phyloP scores from a whole-genome alignment of 2,797 vertebrate genomes.

The Cirrhinus molitorella region DNA sequence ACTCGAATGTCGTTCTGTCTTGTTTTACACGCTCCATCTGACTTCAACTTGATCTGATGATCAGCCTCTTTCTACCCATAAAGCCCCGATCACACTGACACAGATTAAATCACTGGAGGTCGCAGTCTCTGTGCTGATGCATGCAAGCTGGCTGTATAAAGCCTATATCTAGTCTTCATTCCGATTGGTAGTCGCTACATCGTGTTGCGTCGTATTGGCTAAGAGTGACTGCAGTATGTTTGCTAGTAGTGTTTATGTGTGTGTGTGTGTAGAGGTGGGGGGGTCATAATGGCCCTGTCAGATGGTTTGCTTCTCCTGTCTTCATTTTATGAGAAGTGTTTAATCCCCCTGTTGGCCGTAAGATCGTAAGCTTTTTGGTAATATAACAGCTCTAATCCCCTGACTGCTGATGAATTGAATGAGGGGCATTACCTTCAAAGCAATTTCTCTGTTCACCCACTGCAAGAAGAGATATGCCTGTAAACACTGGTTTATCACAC shows the following conservation, averaged over 20 bases:
- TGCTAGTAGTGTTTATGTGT: conserved; percentile 46
- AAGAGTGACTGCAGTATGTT: conserved; percentile 27
- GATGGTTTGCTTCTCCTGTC: conserved; percentile 60
- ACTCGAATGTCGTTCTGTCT: conserved; percentile 18
- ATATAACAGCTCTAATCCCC: conserved; percentile 77
- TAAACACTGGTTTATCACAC: conserved; percentile 63
- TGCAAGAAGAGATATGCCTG: conserved; percentile 54
- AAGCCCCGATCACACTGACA: neutral
- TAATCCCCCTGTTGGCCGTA: conserved; percentile 73
- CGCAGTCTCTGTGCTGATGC: neutral
- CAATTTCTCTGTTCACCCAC: conserved; percentile 68
- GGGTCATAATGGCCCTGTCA: conserved; percentile 38
- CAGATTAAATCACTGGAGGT: neutral
- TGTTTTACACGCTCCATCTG: neutral
- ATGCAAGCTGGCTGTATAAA: neutral
- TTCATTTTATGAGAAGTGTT: conserved; percentile 71
- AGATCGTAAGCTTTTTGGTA: conserved; percentile 75
- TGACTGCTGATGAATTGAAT: conserved; percentile 72
- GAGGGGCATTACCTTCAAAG: conserved; percentile 72
- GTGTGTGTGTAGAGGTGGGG: neutral
- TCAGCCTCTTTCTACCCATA: neutral
- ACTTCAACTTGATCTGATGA: neutral
- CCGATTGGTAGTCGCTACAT: neutral
- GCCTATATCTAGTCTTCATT: neutral
- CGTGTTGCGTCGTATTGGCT: neutral